Evolutionary conservation across 2,888 invertebrate genomes (phyloP), one percentile per base, ranked within the genome.

Genomic region (Margaritifera margaritifera): DNA sequence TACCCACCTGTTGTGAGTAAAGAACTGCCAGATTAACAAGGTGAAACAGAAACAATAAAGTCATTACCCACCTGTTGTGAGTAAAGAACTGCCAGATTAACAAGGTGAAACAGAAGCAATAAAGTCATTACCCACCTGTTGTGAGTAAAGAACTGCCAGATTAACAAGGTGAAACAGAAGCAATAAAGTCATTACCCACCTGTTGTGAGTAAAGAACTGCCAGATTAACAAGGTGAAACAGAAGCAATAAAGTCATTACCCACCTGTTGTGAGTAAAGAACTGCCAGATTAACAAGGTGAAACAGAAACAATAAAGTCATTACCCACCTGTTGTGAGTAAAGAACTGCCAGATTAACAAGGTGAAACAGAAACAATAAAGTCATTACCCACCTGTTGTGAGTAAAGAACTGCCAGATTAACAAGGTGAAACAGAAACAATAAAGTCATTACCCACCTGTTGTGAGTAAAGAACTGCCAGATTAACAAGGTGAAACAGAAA

Each of bases 11-110:
- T 70, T 89, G 88, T 6, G 87, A 89, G 73, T 84, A 85, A 15
- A 89, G 79, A 0, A 89, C 89, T 52, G 89, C 89, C 42, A 89
- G 74, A 72, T 89, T 89, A 55, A 89, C 89, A n/a, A 89, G 72
- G 0, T n/a, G n/a, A n/a, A n/a, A n/a, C n/a, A n/a, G n/a, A n/a
- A n/a, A n/a, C n/a, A 61, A 42, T 15, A 25, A 18, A 20, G 22
- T 42, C 19, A 24, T 24, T 57, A 68, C 68, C 72, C 74, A 89
- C 88, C 86, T 87, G 88, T 70, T 89, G 88, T 6, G 87, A 89
- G 73, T 84, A 85, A 15, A 89, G 79, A 0, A 89, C 89, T 52
- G 89, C 89, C 42, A 89, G 74, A 72, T 89, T 89, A 55, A 89
- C 89, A n/a, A 89, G 72, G 0, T n/a, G n/a, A n/a, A n/a, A n/a